Base-by-base conservation (phyloP, 2,888 invertebrate genomes). In the Achlya flavicornis region DNA sequence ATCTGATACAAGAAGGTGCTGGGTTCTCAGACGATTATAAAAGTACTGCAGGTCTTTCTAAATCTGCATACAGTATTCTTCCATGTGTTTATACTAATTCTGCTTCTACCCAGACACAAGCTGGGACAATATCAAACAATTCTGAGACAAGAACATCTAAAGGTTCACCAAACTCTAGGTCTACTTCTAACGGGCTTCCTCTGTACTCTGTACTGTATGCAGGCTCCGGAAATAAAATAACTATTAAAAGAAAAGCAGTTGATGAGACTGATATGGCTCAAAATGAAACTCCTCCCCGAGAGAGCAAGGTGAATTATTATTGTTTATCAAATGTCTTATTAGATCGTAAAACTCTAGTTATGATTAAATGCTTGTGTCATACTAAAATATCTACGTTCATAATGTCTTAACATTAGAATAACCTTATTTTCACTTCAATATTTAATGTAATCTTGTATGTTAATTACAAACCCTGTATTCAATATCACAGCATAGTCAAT, bases 201-300 rank as follows among this genome's bases (percentile, higher is more conserved):
- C 77, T 90, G 83, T 97, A 97, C 89, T 97, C 97, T 69, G 97
- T 97, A 59, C 95, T 97, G 94, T 97, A 97, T 89, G 96, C 97
- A 63, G 97, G 97, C 16, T 95, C 96, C 72, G 97, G 97, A 63
- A 97, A 97, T 86, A 97, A 97, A 94, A 97, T 97, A 76, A 97
- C 97, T 59, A 97, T 97, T 73, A 97, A 97, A 86, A 94, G 97
- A 74, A 97, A 97, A 94, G 95, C 95, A 64, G 92, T 95, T 4
- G 95, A 95, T 71, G 95, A 95, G 62, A 88, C 89, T 43, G 94
- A 95, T 72, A 82, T 86, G 67, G 78, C 89, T 35, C 94, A 89
- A 72, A 87, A 70, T 74, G 92, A 92, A 68, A 76, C 85, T 61
- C 80, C 82, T 71, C 81, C 80, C 75, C 91, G 84, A 79, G 94